Base-by-base conservation (phyloP, 2,113 vertebrate genomes). In the Silurus meridionalis region DNA sequence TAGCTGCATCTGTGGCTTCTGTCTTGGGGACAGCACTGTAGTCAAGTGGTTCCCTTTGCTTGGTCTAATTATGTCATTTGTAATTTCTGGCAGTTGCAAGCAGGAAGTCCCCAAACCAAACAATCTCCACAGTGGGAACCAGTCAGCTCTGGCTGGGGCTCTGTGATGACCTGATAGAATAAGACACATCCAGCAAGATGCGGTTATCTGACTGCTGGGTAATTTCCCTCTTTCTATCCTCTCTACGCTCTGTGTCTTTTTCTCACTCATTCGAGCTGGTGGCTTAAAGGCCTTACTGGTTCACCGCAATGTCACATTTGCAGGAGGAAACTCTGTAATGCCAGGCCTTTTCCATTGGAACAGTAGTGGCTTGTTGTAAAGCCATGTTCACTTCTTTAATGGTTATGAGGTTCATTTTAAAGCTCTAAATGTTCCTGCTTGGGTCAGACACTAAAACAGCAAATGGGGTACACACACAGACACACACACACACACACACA, bases 51-150 rank as follows among this genome's bases (percentile, higher is more conserved):
- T 92, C 89, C 88, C 77, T 90, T 90, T 89, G 92, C 89, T 92
- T 93, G 64, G 67, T 92, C 89, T 93, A 91, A 94, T 94, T 94
- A 93, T 93, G 88, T 91, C 74, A 89, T 90, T 90, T 90, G 90
- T 90, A 89, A 69, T 87, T 89, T 82, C 91, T 92, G 87, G 91
- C 92, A 91, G 87, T 86, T 89, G 90, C 91, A 93, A 91, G 93
- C 92, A 94, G 93, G 93, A 94, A 94, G 93, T 94, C 88, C 86
- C 88, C 90, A 92, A 93, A 88, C 85, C 85, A 89, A 91, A 10
- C 28, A 71, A 92, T 84, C 87, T 28, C 90, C 88, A 86, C 90
- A 91, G 92, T 90, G 88, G 72, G 37, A 86, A 88, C 60, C 58
- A 86, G 88, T 92, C 88, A 91, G 88, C 85, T 90, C 89, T 78